phyloP scores from a whole-genome alignment of 2,888 invertebrate genomes.

The Athalia cordata region DNA sequence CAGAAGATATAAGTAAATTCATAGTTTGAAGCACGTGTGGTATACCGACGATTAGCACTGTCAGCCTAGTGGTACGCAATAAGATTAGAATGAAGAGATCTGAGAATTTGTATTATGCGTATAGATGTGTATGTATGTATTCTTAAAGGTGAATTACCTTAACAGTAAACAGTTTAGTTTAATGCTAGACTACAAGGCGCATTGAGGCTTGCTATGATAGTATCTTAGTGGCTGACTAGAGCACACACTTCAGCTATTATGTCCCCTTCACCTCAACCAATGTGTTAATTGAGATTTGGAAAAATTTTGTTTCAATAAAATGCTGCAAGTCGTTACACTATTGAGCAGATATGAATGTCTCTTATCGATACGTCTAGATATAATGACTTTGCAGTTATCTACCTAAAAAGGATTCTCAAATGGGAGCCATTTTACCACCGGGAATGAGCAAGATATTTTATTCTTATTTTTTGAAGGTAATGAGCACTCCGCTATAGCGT shows the following conservation, averaged over 20 bases:
- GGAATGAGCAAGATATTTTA: conserved; percentile 29
- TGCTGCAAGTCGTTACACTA: conserved; percentile 18
- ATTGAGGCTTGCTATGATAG: conserved; percentile 64
- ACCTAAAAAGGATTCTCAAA: conserved; percentile 14
- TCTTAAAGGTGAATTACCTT: conserved; percentile 35
- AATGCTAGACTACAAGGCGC: conserved; percentile 65
- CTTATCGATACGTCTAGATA: conserved; percentile 19
- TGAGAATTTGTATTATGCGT: conserved; percentile 2
- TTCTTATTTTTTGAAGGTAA: conserved; percentile 7
- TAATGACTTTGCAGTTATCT: conserved; percentile 32
- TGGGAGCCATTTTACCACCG: conserved; percentile 9
- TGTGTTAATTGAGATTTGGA: neutral
- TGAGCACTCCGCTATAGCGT: neutral
- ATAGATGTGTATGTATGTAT: conserved; percentile 11
- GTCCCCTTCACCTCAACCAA: conserved; percentile 24
- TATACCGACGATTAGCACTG: no score
- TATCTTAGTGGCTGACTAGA: conserved; percentile 69
- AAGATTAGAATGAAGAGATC: conserved; percentile 22
- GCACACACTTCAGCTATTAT: conserved; percentile 61
- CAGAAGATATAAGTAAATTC: no score
- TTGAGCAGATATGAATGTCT: conserved; percentile 40
- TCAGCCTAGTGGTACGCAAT: neutral
- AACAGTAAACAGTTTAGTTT: conserved; percentile 36
- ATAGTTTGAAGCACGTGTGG: no score
- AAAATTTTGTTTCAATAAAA: neutral